phyloP scores from a whole-genome alignment of 2,888 invertebrate species.

The Micropterix aruncella region DNA sequence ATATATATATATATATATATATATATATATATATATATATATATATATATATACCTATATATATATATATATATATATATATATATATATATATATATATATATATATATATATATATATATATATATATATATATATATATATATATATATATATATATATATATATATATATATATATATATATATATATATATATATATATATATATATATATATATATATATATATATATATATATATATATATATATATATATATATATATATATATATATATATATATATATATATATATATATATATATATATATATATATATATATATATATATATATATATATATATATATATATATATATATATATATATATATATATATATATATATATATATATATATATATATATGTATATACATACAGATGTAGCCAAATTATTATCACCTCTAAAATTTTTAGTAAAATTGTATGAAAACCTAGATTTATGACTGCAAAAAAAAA shows the following conservation, averaged over 20 bases:
- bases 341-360: background rate
- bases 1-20: background rate
- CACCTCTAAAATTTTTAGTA: too few species aligned
- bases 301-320: background rate
- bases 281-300: background rate
- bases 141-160: background rate
- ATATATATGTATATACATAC: background rate
- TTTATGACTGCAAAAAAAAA: too few species aligned
- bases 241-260: background rate
- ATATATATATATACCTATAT: too few species aligned
- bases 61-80: too few species aligned
- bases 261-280: background rate
- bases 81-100: background rate
- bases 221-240: background rate
- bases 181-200: background rate
- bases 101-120: background rate
- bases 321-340: background rate
- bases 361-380: background rate
- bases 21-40: background rate
- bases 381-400: background rate
- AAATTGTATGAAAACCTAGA: too few species aligned
- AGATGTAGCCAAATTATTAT: too few species aligned
- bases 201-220: background rate
- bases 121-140: background rate
- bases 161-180: background rate